These are phyloP conservation scores for Sceloporus undulatus DNA, from an alignment of 2,113 vertebrate species.

Conservation along the genomic window DNA sequence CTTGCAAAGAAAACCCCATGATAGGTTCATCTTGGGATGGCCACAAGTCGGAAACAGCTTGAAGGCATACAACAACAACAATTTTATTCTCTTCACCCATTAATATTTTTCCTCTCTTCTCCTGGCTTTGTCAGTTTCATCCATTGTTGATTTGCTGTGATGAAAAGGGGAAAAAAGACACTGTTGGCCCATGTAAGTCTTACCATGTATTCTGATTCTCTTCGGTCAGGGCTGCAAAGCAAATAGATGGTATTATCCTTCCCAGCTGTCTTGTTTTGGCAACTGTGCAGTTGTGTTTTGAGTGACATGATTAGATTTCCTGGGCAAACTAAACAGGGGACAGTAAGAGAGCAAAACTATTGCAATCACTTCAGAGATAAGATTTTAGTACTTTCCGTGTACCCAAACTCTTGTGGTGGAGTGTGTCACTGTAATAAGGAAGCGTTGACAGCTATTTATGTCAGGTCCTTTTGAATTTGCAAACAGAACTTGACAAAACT, in stretches of 20 bases:
- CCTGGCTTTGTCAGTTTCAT: neutral
- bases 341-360: slow-evolving; percentile 57
- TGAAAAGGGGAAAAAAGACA: neutral
- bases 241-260: slow-evolving; percentile 31
- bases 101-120: neutral
- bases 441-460: slow-evolving; percentile 72
- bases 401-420: slow-evolving; percentile 55
- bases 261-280: slow-evolving; percentile 42
- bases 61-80: no score
- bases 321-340: slow-evolving; percentile 31
- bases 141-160: neutral
- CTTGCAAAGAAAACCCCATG: no score
- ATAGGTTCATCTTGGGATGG: no score
- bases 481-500: slow-evolving; percentile 71
- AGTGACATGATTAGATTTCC: slow-evolving; percentile 53
- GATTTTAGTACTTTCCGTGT: slow-evolving; percentile 52
- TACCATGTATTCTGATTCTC: neutral
- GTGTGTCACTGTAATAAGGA: slow-evolving; percentile 62
- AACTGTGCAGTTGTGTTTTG: slow-evolving; percentile 47
- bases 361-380: slow-evolving; percentile 54
- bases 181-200: slow-evolving; percentile 21
- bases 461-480: slow-evolving; percentile 68
- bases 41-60: no score
- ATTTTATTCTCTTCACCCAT: neutral
- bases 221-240: slow-evolving; percentile 35